Evolutionary conservation across 2,888 invertebrate genomes (phyloP).

Genomic region (Caenorhabditis macrosperma): DNA sequence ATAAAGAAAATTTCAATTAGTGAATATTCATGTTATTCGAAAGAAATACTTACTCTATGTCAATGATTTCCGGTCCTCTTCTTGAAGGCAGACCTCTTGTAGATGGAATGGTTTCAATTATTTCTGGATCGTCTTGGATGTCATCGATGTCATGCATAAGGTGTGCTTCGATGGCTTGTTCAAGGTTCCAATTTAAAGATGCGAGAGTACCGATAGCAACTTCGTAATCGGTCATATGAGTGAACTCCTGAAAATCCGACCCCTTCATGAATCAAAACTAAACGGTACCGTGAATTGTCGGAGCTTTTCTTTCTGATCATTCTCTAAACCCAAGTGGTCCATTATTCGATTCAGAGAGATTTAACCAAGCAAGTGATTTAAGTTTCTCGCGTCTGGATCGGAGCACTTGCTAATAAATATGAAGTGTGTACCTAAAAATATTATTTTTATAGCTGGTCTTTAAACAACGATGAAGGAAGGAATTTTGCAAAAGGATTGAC

Average conservation of each 20-base stretch:
- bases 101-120: slow-evolving; percentile 37
- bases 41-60: slow-evolving; percentile 27
- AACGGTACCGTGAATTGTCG: slow-evolving; percentile 58
- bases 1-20: too few species aligned
- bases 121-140: slow-evolving; percentile 52
- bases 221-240: slow-evolving; percentile 61
- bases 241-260: slow-evolving; percentile 62
- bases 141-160: slow-evolving; percentile 49
- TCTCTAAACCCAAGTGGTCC: slow-evolving; percentile 46
- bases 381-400: too few species aligned
- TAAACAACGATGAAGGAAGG: too few species aligned
- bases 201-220: slow-evolving; percentile 65
- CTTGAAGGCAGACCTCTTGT: not conserved
- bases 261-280: too few species aligned
- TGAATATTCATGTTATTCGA: too few species aligned
- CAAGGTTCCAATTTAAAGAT: slow-evolving; percentile 70
- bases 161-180: slow-evolving; percentile 63
- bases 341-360: slow-evolving; percentile 20
- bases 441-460: too few species aligned
- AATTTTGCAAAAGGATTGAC: too few species aligned
- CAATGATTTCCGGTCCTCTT: slow-evolving; percentile 1
- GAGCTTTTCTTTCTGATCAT: slow-evolving; percentile 59
- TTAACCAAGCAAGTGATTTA: not conserved
- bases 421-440: not conserved
- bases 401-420: not conserved